These are phyloP conservation scores for Cloeon dipterum DNA, from an alignment of 2,888 invertebrate species.

Conservation along the genomic window DNA sequence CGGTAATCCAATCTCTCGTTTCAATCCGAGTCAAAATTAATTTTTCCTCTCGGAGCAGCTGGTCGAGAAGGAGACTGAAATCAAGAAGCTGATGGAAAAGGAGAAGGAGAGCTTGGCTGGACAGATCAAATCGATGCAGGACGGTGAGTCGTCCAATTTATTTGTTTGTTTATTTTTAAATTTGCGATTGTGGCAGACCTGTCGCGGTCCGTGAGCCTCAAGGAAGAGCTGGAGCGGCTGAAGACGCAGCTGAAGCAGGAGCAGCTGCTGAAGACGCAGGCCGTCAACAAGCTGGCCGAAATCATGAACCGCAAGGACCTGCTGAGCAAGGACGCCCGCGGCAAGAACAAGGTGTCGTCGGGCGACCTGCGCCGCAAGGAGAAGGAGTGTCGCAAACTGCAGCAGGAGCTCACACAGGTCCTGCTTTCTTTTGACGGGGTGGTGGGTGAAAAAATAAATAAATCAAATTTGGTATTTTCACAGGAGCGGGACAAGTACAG, in stretches of 20 bases:
- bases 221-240: slow-evolving; percentile 60
- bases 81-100: slow-evolving; percentile 35
- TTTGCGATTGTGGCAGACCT: background rate
- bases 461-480: background rate
- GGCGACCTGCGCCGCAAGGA: slow-evolving; percentile 71
- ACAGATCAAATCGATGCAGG: slow-evolving; percentile 53
- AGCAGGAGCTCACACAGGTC: slow-evolving; percentile 70
- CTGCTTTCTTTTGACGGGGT: background rate
- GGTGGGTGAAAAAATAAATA: background rate
- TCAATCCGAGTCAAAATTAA: background rate
- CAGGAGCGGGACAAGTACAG: slow-evolving; percentile 83
- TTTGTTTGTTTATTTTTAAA: background rate
- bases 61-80: slow-evolving; percentile 54
- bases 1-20: too few relatives aligned
- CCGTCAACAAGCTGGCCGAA: slow-evolving; percentile 91
- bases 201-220: slow-evolving; percentile 27
- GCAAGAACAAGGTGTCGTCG: slow-evolving; percentile 54
- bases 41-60: slow-evolving; percentile 15
- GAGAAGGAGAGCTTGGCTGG: slow-evolving; percentile 67
- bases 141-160: slow-evolving; percentile 23
- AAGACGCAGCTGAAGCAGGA: slow-evolving; percentile 67
- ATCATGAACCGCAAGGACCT: slow-evolving; percentile 85
- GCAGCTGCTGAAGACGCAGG: slow-evolving; percentile 72
- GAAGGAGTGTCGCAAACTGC: slow-evolving; percentile 81
- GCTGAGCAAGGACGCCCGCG: slow-evolving; percentile 27